Evolutionary conservation across 2,888 invertebrate species (phyloP), one percentile per base, ranked within the genome.

Genomic region (Diarsia rubi): DNA sequence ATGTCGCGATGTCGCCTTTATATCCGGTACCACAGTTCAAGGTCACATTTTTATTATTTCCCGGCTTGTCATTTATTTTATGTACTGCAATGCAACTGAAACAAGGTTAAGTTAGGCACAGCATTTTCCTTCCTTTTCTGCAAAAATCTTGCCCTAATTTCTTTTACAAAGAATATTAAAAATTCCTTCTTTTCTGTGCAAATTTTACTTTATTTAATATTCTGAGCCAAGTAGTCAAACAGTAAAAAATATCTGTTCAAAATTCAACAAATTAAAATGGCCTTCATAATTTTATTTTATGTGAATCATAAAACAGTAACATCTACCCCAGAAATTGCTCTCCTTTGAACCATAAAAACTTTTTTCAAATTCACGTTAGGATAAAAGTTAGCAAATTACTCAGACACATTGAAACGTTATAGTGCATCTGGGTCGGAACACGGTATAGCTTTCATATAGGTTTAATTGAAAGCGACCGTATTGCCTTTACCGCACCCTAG

Each of bases 381-480:
- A 21, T 47, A 71, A 75, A 74, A n/a, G 66, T 72, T 52, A 3
- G 27, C 31, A 59, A 66, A 60, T 71, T 69, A 42, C 63, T 67
- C 65, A 63, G n/a, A 44, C 52, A 73, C 31, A 45, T 60, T 71
- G 14, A 57, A 72, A 84, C 67, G 60, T 78, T 69, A 73, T 66
- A 59, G 76, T 73, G 62, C 79, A 85, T 73, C 47, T 65, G 82
- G 54, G 71, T 72, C 49, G 37, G 47, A 60, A 27, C 60, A 31
- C 16, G n/a, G 62, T 73, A 79, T 64, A 57, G 71, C 71, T 62
- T 66, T 52, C 67, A 68, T 57, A 69, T 64, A 63, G 64, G 1
- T 78, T 73, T 82, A 84, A 85, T 85, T 85, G 74, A 81, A 85
- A 79, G n/a, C n/a, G 75, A 45, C n/a, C 65, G 44, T 67, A 64